Evolutionary conservation across 2,797 vertebrate genomes (phyloP).

Genomic region (Atherinosoma microstoma): DNA sequence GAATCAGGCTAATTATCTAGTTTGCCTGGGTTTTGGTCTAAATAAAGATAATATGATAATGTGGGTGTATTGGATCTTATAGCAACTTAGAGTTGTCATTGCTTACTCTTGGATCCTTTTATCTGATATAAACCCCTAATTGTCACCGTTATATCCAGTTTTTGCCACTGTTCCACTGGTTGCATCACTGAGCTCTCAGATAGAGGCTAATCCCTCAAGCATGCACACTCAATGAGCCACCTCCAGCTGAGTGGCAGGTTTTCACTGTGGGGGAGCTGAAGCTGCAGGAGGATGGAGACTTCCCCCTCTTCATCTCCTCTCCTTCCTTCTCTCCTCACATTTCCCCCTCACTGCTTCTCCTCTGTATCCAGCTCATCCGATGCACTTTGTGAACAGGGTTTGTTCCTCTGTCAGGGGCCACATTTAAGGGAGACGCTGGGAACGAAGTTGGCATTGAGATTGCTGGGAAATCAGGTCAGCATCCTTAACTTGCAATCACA

Average conservation of each 20-base stretch:
- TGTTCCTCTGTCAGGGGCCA: slow-evolving; percentile 40
- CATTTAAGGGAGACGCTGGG: slow-evolving; percentile 40
- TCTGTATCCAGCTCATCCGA: slow-evolving; percentile 17
- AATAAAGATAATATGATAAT: background rate
- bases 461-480: slow-evolving; percentile 70
- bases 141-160: slow-evolving; percentile 22
- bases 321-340: slow-evolving; percentile 2
- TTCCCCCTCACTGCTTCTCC: background rate
- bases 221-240: slow-evolving; percentile 41
- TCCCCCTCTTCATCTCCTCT: slow-evolving; percentile 15
- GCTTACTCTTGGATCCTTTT: background rate
- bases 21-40: background rate
- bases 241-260: slow-evolving; percentile 50
- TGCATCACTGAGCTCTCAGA: slow-evolving; percentile 37
- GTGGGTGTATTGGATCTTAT: background rate
- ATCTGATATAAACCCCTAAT: slow-evolving; percentile 8
- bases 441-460: slow-evolving; percentile 55
- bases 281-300: slow-evolving; percentile 11
- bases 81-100: background rate
- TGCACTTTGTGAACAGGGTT: slow-evolving; percentile 61
- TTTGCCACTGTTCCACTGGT: slow-evolving; percentile 26
- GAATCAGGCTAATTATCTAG: background rate
- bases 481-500: slow-evolving; percentile 49
- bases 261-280: slow-evolving; percentile 14
- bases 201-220: slow-evolving; percentile 56